These are phyloP conservation scores for Lochmaea crataegi DNA, from an alignment of 2,888 invertebrate species.

Conservation along the genomic window DNA sequence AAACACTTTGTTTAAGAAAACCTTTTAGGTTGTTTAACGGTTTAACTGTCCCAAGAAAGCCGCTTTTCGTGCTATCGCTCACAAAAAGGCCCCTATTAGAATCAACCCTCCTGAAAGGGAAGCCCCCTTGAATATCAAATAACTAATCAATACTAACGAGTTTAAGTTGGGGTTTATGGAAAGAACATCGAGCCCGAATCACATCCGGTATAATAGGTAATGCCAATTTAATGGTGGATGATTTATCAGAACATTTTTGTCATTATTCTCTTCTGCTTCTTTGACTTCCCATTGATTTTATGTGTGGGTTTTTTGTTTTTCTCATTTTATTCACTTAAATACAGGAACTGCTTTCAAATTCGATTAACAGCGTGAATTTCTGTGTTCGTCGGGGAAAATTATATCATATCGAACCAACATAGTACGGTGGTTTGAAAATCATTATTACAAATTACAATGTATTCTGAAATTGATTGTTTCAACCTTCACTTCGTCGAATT, in stretches of 20 bases:
- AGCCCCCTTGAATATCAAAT: conserved; percentile 52
- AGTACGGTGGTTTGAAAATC: too few relatives aligned
- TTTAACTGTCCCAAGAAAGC: conserved; percentile 33
- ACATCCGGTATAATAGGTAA: conserved; percentile 38
- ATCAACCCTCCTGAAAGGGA: conserved; percentile 40
- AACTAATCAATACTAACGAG: conserved; percentile 53
- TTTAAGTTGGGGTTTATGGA: conserved; percentile 44
- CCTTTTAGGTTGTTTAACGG: conserved; percentile 48
- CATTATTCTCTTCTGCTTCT: conserved; percentile 33
- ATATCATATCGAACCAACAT: too few relatives aligned
- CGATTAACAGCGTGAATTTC: not conserved
- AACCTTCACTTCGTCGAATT: too few relatives aligned
- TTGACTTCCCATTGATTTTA: conserved; percentile 29
- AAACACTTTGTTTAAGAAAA: conserved; percentile 56
- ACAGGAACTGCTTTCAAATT: not conserved
- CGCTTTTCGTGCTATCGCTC: conserved; percentile 47
- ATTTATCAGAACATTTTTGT: conserved; percentile 37
- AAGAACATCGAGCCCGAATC: conserved; percentile 41
- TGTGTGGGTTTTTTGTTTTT: conserved; percentile 4
- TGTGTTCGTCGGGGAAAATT: not conserved
- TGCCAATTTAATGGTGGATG: conserved; percentile 36
- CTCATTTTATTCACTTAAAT: not conserved
- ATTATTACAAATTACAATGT: too few relatives aligned
- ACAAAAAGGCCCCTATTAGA: conserved; percentile 41
- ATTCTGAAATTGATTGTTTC: too few relatives aligned